A percentile compares a stretch with the other conserved stretches of the same genome.
These are phyloP conservation scores for Suncus etruscus DNA, from an alignment of 2,113 vertebrate species.

Conservation along the genomic window DNA sequence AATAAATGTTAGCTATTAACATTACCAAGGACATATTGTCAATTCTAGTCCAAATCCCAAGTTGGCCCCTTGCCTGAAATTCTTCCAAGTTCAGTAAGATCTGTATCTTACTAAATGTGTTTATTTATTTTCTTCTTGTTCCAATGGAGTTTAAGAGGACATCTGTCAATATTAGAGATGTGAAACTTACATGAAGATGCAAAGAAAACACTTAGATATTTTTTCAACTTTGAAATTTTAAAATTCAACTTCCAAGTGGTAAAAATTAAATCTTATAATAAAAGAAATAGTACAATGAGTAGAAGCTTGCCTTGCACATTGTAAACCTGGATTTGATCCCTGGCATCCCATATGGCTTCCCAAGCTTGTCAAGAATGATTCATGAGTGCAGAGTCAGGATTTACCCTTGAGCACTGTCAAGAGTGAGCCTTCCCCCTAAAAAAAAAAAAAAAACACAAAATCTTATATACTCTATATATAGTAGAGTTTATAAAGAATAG, in stretches of 20 bases:
- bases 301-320: too few species aligned
- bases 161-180: conserved; percentile 39
- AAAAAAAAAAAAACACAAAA: too few species aligned
- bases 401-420: too few species aligned
- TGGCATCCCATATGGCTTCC: too few species aligned
- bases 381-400: too few species aligned
- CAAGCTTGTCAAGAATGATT: too few species aligned
- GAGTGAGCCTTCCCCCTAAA: too few species aligned
- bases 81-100: conserved; percentile 69
- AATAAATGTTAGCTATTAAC: conserved; percentile 64
- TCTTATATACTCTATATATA: not conserved
- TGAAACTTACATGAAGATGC: conserved; percentile 54
- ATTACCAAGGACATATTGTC: conserved; percentile 64
- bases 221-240: conserved; percentile 30
- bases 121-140: conserved; percentile 71
- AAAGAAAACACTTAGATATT: conserved; percentile 10
- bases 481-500: not conserved
- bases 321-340: too few species aligned
- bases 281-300: too few species aligned
- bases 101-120: conserved; percentile 53
- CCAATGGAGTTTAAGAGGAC: conserved; percentile 28
- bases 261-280: too few species aligned
- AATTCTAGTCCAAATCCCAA: conserved; percentile 63
- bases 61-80: conserved; percentile 70
- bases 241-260: not conserved